Evolutionary conservation across 2,888 invertebrate species (phyloP).

Genomic region (Ormyrus pomaceus): DNA sequence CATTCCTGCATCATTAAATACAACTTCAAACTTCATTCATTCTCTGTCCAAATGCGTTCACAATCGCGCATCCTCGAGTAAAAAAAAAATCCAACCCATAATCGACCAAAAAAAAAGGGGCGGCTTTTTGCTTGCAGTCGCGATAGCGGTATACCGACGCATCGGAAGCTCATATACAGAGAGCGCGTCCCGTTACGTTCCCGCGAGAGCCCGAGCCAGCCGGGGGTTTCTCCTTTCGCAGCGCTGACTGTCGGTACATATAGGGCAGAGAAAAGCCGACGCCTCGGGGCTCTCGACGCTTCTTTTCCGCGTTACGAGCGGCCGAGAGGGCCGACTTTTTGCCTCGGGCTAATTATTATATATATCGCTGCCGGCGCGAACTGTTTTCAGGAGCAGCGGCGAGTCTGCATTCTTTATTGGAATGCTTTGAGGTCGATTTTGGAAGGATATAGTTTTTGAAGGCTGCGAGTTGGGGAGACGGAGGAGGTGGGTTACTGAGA

Average conservation of each 20-base stretch:
- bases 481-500: no score
- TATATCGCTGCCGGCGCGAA: not conserved
- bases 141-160: constrained; percentile 18
- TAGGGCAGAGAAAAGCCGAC: constrained; percentile 26
- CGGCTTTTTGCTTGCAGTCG: not conserved
- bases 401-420: no score
- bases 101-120: not conserved
- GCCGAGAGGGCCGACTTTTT: no score
- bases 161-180: not conserved
- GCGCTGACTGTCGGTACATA: constrained; percentile 18
- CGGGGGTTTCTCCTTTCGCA: not conserved
- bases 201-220: not conserved
- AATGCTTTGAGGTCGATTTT: no score
- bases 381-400: no score
- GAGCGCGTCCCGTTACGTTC: not conserved
- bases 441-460: no score
- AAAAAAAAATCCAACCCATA: not conserved
- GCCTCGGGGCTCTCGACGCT: constrained; percentile 25
- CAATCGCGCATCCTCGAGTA: not conserved
- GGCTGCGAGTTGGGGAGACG: no score
- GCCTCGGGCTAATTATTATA: constrained; percentile 32
- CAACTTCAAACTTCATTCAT: no score
- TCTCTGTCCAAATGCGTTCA: no score
- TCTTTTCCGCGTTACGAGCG: constrained; percentile 10
- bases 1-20: no score